These are phyloP conservation scores for Caenorhabditis doughertyi DNA, from an alignment of 2,888 invertebrate genomes.

Conservation along the genomic window DNA sequence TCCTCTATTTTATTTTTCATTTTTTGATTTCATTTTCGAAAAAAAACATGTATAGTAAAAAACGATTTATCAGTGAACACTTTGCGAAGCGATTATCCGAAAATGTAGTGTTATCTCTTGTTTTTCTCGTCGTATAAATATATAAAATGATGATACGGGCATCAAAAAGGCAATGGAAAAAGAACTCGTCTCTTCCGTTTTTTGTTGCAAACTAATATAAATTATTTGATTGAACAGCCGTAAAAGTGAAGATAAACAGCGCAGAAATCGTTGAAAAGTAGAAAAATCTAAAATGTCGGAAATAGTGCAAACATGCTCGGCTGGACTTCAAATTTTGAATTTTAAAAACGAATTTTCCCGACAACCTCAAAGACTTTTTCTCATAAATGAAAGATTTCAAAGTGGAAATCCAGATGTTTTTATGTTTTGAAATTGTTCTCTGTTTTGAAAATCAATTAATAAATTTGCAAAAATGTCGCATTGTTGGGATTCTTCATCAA, in stretches of 20 bases:
- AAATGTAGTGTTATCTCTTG: not conserved
- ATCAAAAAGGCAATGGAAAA: not conserved
- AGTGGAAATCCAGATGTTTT: not conserved
- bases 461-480: not conserved
- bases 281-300: not conserved
- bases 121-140: too few species aligned
- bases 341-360: not conserved
- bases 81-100: too few species aligned
- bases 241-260: too few species aligned
- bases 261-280: not conserved
- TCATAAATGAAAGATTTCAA: not conserved
- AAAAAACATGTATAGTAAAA: too few species aligned
- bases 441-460: not conserved
- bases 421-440: not conserved
- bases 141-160: slow-evolving; percentile 18
- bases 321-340: not conserved
- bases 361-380: not conserved
- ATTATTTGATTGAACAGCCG: slow-evolving; percentile 50
- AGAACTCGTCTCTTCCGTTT: not conserved
- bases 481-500: not conserved
- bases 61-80: too few species aligned
- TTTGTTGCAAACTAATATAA: slow-evolving; percentile 28
- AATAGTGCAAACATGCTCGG: slow-evolving; percentile 12
- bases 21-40: too few species aligned
- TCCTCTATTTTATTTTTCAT: not conserved